Evolutionary conservation across 30 jellyfish, hydroid and myxozoan genomes (phyloP).

Genomic region (Aurelia sp.): DNA sequence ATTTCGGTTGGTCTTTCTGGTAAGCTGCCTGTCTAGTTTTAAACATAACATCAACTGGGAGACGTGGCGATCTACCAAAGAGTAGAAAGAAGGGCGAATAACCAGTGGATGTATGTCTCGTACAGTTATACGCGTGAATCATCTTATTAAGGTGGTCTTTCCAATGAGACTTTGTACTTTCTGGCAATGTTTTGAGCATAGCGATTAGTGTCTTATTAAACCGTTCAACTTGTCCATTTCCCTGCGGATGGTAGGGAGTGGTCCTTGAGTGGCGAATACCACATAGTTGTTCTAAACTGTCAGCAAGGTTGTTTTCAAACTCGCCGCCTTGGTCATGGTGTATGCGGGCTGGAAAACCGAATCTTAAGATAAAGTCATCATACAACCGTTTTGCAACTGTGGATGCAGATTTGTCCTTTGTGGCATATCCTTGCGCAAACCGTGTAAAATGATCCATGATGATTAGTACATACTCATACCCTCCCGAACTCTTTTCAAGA

Average conservation of each 20-base stretch:
- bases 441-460: slow-evolving; percentile 60
- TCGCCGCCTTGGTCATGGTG: slow-evolving; percentile 69
- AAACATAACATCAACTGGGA: slow-evolving; percentile 23
- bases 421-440: slow-evolving; percentile 53
- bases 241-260: slow-evolving; percentile 61
- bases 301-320: slow-evolving; percentile 37
- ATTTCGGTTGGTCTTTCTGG: no score
- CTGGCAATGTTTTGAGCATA: slow-evolving; percentile 48
- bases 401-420: slow-evolving; percentile 37
- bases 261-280: slow-evolving; percentile 49
- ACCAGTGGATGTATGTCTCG: slow-evolving; percentile 16
- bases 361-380: slow-evolving; percentile 40
- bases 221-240: slow-evolving; percentile 65
- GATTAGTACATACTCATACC: slow-evolving; percentile 53
- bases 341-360: slow-evolving; percentile 55
- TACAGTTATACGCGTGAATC: no score
- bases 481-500: slow-evolving; percentile 48
- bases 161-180: neutral
- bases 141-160: no score
- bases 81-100: slow-evolving; percentile 32
- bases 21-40: neutral
- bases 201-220: slow-evolving; percentile 32
- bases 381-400: slow-evolving; percentile 38
- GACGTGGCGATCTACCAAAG: slow-evolving; percentile 42
- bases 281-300: slow-evolving; percentile 1